Conservation (phyloP, 2,888 invertebrate species). For the Myopa testacea region DNA sequence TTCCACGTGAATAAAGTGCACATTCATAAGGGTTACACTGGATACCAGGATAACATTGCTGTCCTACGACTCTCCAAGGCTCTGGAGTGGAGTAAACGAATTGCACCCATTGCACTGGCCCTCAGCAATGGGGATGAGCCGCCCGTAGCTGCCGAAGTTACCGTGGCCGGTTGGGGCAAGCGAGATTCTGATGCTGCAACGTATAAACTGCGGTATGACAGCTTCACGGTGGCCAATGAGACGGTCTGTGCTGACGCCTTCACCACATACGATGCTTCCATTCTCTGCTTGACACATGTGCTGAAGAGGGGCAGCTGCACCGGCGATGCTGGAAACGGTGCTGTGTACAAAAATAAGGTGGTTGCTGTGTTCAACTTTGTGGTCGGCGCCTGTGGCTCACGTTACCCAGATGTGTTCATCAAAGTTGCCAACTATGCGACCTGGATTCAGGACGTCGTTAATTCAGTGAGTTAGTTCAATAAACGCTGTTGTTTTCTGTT, state of each 20-base stretch:
- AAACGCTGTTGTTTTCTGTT: too few species aligned
- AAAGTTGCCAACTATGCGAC: slow-evolving; percentile 48
- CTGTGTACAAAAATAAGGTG: slow-evolving; percentile 55
- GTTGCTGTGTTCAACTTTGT: slow-evolving; percentile 59
- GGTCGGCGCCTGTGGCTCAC: slow-evolving; percentile 61
- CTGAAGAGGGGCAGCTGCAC: slow-evolving; percentile 60
- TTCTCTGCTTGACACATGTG: slow-evolving; percentile 58
- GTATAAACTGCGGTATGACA: slow-evolving; percentile 54
- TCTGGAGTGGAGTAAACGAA: slow-evolving; percentile 52
- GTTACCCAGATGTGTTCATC: slow-evolving; percentile 59
- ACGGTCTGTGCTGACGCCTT: slow-evolving; percentile 54
- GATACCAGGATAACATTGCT: slow-evolving; percentile 59
- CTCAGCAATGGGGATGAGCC: slow-evolving; percentile 47
- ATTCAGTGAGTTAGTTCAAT: too few species aligned
- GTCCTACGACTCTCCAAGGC: slow-evolving; percentile 53
- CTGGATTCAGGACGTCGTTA: slow-evolving; percentile 28
- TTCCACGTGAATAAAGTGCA: slow-evolving; percentile 49
- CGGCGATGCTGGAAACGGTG: slow-evolving; percentile 63
- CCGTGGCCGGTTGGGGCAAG: slow-evolving; percentile 64
- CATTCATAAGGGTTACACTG: slow-evolving; percentile 54
- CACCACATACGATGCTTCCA: slow-evolving; percentile 47
- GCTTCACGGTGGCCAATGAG: slow-evolving; percentile 49
- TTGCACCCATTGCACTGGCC: slow-evolving; percentile 54
- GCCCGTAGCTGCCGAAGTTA: slow-evolving; percentile 48
- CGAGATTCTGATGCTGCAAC: slow-evolving; percentile 50